Evolutionary conservation across 2,888 invertebrate species (phyloP).

Genomic region (Patella caerulea): DNA sequence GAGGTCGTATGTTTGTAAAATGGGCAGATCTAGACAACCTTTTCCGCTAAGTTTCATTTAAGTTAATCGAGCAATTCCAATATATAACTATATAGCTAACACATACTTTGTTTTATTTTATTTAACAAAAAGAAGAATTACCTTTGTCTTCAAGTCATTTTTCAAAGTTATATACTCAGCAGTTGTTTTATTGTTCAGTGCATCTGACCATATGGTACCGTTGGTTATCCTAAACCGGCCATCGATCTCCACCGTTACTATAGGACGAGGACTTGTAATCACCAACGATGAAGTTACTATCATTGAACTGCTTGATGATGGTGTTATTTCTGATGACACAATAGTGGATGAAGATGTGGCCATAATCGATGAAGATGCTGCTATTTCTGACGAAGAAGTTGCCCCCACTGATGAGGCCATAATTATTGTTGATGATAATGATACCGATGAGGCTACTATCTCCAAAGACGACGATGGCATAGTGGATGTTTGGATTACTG

Average conservation of each 20-base stretch:
- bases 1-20: no score
- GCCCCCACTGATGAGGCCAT: background rate
- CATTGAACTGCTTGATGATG: slow-evolving; percentile 12
- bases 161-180: slow-evolving; percentile 18
- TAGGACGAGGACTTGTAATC: slow-evolving; percentile 1
- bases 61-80: no score
- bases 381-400: background rate
- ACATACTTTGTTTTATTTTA: no score
- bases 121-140: background rate
- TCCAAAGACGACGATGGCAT: background rate
- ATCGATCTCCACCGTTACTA: background rate
- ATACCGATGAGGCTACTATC: background rate
- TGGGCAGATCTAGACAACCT: no score
- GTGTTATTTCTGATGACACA: slow-evolving; percentile 1
- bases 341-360: background rate
- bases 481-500: background rate
- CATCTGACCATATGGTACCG: slow-evolving; percentile 16
- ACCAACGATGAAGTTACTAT: background rate
- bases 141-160: background rate
- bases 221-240: slow-evolving; percentile 18
- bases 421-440: background rate
- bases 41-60: no score
- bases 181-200: slow-evolving; percentile 16
- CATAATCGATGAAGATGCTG: background rate
- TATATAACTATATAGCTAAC: no score